phyloP scores from a whole-genome alignment of 2,113 vertebrate genomes.

The Tupaia tana region DNA sequence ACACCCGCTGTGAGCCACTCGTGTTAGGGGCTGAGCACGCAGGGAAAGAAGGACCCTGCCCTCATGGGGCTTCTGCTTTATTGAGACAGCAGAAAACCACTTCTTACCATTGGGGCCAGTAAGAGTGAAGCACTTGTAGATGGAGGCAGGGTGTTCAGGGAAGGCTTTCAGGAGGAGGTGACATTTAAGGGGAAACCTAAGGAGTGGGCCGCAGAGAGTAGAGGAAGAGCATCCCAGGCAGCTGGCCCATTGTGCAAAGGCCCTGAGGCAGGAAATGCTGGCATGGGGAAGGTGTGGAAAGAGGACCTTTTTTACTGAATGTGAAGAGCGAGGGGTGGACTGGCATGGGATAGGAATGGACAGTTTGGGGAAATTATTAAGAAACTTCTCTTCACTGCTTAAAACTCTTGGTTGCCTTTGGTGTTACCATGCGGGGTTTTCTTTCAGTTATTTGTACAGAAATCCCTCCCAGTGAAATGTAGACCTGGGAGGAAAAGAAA shows the following conservation, averaged over 20 bases:
- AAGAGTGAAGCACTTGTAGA: not conserved
- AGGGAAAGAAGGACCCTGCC: not conserved
- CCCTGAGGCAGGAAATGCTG: not conserved
- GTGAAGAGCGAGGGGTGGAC: not conserved
- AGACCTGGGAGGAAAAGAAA: not conserved
- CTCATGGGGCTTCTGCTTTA: not conserved
- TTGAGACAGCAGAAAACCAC: too few species aligned
- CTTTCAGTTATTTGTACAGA: not conserved
- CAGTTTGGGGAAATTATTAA: not conserved
- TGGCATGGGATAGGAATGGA: not conserved
- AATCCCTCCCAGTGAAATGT: not conserved
- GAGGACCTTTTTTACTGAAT: too few species aligned
- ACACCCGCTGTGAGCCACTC: not conserved
- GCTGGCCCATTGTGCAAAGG: not conserved
- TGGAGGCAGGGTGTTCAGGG: not conserved
- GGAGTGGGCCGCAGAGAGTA: not conserved
- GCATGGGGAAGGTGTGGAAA: not conserved
- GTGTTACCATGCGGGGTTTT: not conserved
- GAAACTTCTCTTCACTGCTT: not conserved
- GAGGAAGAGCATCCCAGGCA: not conserved
- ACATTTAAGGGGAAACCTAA: not conserved
- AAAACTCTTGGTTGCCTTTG: not conserved
- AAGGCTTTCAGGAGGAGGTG: conserved; percentile 46
- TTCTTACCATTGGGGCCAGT: not conserved
- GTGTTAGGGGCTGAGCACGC: too few species aligned